Evolutionary conservation across 92 coral and sea anemone species (phyloP).

Genomic region (Diadumene lineata): DNA sequence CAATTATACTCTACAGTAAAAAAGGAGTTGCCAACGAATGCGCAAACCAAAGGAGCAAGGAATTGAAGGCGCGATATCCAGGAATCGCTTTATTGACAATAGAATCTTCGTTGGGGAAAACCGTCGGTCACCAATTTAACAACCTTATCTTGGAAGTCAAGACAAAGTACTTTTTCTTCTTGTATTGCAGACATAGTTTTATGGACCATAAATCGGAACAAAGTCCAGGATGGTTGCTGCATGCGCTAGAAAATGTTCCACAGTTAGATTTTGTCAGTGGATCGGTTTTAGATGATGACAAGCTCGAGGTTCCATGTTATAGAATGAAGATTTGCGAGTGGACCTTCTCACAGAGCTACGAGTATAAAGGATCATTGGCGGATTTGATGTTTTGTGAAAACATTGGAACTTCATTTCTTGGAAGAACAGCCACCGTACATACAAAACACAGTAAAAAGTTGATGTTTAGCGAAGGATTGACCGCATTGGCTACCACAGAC

Average conservation of each 20-base stretch:
- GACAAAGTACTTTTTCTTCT: conserved; percentile 51
- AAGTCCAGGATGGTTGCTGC: conserved; percentile 30
- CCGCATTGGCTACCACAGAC: conserved; percentile 34
- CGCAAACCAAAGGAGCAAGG: too few species aligned
- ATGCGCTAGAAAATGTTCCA: conserved; percentile 47
- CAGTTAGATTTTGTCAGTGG: conserved; percentile 70
- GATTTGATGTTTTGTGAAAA: conserved; percentile 72
- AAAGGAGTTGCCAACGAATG: too few species aligned
- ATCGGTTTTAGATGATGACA: conserved; percentile 33
- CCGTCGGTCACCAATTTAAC: too few species aligned
- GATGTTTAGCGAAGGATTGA: conserved; percentile 26
- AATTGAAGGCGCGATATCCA: too few species aligned
- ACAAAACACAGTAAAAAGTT: not conserved
- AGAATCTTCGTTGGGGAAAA: too few species aligned
- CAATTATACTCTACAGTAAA: too few species aligned
- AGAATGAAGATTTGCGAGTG: conserved; percentile 59
- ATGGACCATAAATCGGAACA: conserved; percentile 29
- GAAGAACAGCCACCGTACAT: conserved; percentile 26
- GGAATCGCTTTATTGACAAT: too few species aligned
- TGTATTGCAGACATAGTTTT: conserved; percentile 25
- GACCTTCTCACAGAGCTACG: conserved; percentile 66
- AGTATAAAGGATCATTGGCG: conserved; percentile 52
- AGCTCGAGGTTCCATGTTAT: conserved; percentile 52
- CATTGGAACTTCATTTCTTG: conserved; percentile 47
- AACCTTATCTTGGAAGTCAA: conserved; percentile 11